These are phyloP conservation scores for Helleia helle DNA, from an alignment of 2,888 invertebrate genomes.

Conservation along the genomic window DNA sequence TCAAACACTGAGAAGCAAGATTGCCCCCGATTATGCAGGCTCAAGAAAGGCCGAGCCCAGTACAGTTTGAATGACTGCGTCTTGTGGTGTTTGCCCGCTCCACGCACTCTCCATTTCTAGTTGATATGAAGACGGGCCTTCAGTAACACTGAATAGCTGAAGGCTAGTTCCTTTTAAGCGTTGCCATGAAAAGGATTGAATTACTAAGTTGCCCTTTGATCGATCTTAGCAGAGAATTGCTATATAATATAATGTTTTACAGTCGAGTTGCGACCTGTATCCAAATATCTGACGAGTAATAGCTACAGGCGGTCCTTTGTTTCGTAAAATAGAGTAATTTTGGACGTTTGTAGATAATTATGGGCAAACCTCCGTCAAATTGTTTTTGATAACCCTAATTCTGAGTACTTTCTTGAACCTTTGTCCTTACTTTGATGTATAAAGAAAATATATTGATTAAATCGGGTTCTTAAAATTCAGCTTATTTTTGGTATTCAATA, in stretches of 20 bases:
- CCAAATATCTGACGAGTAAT: background rate
- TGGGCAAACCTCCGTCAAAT: too few species aligned
- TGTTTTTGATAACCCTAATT: too few species aligned
- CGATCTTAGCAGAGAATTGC: conserved; percentile 14
- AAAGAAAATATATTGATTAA: too few species aligned
- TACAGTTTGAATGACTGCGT: conserved; percentile 64
- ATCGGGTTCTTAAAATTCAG: too few species aligned
- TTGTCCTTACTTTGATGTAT: too few species aligned
- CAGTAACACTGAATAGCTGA: conserved; percentile 36
- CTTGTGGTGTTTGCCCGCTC: conserved; percentile 48
- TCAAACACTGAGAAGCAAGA: conserved; percentile 25
- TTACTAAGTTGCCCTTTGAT: conserved; percentile 23
- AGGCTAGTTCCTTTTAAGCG: conserved; percentile 13
- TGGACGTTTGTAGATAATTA: too few species aligned
- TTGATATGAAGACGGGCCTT: conserved; percentile 47
- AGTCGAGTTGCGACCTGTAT: background rate
- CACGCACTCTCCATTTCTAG: conserved; percentile 58
- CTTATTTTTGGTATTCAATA: too few species aligned
- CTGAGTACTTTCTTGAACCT: too few species aligned
- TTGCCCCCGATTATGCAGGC: conserved; percentile 47
- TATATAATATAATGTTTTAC: background rate
- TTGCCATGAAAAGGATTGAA: conserved; percentile 20
- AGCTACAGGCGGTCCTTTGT: background rate
- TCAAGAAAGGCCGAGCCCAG: conserved; percentile 29
- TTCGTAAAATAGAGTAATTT: too few species aligned